phyloP scores from a whole-genome alignment of 2,113 vertebrate species.

The Panthera leo region DNA sequence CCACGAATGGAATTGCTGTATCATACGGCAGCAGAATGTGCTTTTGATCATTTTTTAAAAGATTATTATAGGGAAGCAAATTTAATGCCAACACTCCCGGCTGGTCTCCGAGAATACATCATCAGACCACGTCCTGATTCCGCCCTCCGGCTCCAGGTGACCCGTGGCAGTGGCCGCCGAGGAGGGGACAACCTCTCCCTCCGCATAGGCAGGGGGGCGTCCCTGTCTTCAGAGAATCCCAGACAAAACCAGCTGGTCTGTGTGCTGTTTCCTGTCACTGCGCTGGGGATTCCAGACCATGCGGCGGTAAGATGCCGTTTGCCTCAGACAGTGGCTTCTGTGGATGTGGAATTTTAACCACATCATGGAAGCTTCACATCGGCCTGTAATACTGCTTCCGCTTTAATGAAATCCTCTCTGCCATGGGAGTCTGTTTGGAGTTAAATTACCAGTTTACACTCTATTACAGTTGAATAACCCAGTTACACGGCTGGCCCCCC shows the following conservation, averaged over 20 bases:
- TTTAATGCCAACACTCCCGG: too few relatives aligned
- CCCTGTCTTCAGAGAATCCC: not conserved
- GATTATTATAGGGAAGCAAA: not conserved
- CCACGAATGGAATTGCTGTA: not conserved
- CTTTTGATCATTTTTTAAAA: not conserved
- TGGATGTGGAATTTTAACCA: not conserved
- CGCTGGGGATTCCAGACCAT: not conserved
- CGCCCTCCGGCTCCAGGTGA: fast-evolving
- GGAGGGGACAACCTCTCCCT: not conserved
- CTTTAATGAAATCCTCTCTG: not conserved
- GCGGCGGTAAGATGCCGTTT: not conserved
- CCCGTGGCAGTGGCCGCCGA: not conserved
- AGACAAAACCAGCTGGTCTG: not conserved
- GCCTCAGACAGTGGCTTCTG: not conserved
- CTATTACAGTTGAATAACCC: too few relatives aligned
- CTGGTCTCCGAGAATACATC: not conserved
- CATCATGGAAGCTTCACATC: not conserved
- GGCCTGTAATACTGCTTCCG: not conserved
- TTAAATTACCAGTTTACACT: too few relatives aligned
- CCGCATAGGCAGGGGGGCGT: not conserved
- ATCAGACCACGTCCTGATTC: not conserved
- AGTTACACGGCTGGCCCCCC: not conserved
- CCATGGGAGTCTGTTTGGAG: not conserved
- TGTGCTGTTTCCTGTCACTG: not conserved
- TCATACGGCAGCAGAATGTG: not conserved